Conservation (phyloP, 2,888 invertebrate genomes). For the Sussaba pulchella region DNA sequence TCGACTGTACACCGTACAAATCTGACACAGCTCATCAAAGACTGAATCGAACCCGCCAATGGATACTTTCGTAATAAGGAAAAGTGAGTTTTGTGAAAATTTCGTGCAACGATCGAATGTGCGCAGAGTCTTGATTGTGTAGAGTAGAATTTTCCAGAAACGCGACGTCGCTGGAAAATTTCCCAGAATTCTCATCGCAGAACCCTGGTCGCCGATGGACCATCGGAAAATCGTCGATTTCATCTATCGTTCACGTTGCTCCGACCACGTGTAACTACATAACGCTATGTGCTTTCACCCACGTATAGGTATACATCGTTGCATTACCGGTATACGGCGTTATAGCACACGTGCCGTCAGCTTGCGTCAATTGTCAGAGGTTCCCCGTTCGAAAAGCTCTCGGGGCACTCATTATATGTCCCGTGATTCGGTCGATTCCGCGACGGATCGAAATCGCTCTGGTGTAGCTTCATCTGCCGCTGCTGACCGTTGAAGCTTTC, state of each 20-base stretch:
- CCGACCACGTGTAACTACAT: slow-evolving; percentile 31
- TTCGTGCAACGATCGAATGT: too few species aligned
- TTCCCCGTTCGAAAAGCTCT: slow-evolving; percentile 32
- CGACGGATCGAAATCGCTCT: neutral
- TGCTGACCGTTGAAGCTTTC: neutral
- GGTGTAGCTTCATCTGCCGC: neutral
- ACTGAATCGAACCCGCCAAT: too few species aligned
- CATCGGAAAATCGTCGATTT: slow-evolving; percentile 58
- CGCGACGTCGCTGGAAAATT: slow-evolving; percentile 57
- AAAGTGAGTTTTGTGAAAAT: too few species aligned
- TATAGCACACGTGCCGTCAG: slow-evolving; percentile 14
- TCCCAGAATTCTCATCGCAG: slow-evolving; percentile 35
- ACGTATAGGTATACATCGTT: neutral
- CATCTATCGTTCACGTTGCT: slow-evolving; percentile 13
- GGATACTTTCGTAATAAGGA: too few species aligned
- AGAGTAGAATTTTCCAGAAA: slow-evolving; percentile 44
- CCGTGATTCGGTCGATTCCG: slow-evolving; percentile 35
- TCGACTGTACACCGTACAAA: too few species aligned
- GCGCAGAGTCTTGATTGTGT: slow-evolving; percentile 39
- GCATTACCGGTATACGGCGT: slow-evolving; percentile 7
- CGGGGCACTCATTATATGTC: slow-evolving; percentile 56
- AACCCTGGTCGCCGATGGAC: slow-evolving; percentile 57
- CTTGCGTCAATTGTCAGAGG: slow-evolving; percentile 53
- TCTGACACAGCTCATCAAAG: too few species aligned
- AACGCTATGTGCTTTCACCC: neutral